These are phyloP conservation scores for Fragum sueziense DNA, from an alignment of 2,888 invertebrate genomes.

Conservation along the genomic window DNA sequence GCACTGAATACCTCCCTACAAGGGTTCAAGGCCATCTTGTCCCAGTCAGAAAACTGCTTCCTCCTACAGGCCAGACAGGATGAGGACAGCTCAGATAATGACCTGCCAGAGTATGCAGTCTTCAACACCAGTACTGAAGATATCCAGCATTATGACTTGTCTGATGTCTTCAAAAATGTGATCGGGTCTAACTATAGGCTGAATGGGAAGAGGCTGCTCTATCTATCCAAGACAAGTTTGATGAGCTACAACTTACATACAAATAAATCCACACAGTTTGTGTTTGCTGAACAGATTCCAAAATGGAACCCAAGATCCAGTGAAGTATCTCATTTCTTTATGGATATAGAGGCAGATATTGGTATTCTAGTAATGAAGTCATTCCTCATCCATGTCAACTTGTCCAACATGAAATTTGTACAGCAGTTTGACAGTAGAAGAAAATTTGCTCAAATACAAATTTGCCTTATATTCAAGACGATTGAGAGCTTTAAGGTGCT, in stretches of 20 bases:
- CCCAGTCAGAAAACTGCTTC: slow-evolving; percentile 38
- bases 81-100: slow-evolving; percentile 36
- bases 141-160: slow-evolving; percentile 25
- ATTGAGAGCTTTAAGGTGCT: slow-evolving; percentile 34
- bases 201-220: slow-evolving; percentile 17
- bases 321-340: slow-evolving; percentile 10
- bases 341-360: not conserved
- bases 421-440: slow-evolving; percentile 29
- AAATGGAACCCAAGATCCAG: slow-evolving; percentile 21
- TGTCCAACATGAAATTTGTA: slow-evolving; percentile 23
- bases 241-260: slow-evolving; percentile 21
- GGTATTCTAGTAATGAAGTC: slow-evolving; percentile 11
- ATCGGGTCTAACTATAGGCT: slow-evolving; percentile 4
- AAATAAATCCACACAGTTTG: slow-evolving; percentile 6
- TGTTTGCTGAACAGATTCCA: slow-evolving; percentile 35
- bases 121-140: slow-evolving; percentile 47
- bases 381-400: slow-evolving; percentile 25
- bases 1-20: slow-evolving; percentile 49
- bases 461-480: slow-evolving; percentile 13
- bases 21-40: slow-evolving; percentile 47
- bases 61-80: slow-evolving; percentile 43
- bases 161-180: not conserved
- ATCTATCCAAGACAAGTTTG: slow-evolving; percentile 23
- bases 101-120: slow-evolving; percentile 37
- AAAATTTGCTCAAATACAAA: slow-evolving; percentile 23